These are phyloP conservation scores for Melopsittacus undulatus DNA, from an alignment of 2,797 vertebrate genomes.

Conservation along the genomic window DNA sequence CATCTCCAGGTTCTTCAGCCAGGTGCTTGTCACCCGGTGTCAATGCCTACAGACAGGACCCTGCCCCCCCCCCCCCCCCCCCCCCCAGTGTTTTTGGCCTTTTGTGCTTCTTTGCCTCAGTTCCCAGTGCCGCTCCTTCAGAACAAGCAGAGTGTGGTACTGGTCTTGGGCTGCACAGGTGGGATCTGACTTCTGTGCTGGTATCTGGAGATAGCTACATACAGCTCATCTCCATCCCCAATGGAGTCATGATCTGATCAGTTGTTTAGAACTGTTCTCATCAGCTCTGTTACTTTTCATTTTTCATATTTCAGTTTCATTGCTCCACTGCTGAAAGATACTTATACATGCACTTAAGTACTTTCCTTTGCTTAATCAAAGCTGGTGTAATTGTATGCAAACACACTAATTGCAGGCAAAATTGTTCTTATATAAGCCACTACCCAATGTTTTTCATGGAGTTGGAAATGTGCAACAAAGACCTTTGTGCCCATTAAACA, in stretches of 20 bases:
- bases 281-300: background rate
- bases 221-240: background rate
- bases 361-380: slow-evolving; percentile 47
- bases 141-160: background rate
- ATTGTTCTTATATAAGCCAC: slow-evolving; percentile 31
- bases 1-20: background rate
- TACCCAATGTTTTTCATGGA: background rate
- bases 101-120: background rate
- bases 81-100: background rate
- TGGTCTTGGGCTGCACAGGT: rapidly evolving
- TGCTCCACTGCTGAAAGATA: background rate
- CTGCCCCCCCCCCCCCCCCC: background rate
- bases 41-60: background rate
- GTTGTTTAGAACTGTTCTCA: background rate
- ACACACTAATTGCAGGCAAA: slow-evolving; percentile 36
- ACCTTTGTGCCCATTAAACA: background rate
- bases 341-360: background rate
- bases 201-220: background rate
- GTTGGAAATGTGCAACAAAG: background rate
- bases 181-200: rapidly evolving
- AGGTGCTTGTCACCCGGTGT: background rate
- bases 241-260: background rate
- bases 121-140: background rate
- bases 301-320: background rate
- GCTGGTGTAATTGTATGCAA: slow-evolving; percentile 42